Percentiles rank a stretch among this genome's conserved stretches.
These are phyloP conservation scores for Hirtodrosophila trivittata DNA, from an alignment of 2,888 invertebrate genomes.

Conservation along the genomic window DNA sequence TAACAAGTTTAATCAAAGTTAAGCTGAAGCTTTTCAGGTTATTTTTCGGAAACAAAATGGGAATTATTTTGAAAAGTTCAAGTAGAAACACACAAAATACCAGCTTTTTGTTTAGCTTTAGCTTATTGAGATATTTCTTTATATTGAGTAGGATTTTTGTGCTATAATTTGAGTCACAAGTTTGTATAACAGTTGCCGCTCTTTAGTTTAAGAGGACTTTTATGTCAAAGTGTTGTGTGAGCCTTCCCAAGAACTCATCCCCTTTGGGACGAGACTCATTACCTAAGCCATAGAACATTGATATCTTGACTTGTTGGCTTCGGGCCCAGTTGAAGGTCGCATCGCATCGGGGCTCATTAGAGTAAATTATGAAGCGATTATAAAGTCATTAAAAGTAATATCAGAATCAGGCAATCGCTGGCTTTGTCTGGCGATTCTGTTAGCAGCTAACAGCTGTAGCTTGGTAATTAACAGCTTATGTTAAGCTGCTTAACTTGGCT, in stretches of 20 bases:
- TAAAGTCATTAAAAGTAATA: conserved; percentile 48
- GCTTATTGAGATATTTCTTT: no score
- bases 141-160: no score
- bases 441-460: conserved; percentile 6
- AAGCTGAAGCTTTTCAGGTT: neutral
- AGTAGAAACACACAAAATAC: no score
- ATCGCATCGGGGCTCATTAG: conserved; percentile 38
- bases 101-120: neutral
- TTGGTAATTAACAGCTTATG: conserved; percentile 18
- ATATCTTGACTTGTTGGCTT: conserved; percentile 12
- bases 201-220: conserved; percentile 11
- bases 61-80: neutral
- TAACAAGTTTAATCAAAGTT: neutral
- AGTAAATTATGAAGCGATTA: conserved; percentile 64
- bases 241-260: no score
- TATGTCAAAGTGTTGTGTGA: no score
- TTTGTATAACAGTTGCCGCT: conserved; percentile 38
- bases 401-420: neutral
- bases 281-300: conserved; percentile 8
- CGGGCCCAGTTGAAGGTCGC: conserved; percentile 22
- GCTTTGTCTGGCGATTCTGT: neutral
- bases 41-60: conserved; percentile 19
- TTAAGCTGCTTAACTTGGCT: neutral
- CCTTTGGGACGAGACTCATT: neutral
- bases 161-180: conserved; percentile 14